A percentile compares a stretch with the other conserved stretches of the same genome.
phyloP scores from a whole-genome alignment of 2,113 vertebrate genomes.

The Pseudorectes ferrugineus region DNA sequence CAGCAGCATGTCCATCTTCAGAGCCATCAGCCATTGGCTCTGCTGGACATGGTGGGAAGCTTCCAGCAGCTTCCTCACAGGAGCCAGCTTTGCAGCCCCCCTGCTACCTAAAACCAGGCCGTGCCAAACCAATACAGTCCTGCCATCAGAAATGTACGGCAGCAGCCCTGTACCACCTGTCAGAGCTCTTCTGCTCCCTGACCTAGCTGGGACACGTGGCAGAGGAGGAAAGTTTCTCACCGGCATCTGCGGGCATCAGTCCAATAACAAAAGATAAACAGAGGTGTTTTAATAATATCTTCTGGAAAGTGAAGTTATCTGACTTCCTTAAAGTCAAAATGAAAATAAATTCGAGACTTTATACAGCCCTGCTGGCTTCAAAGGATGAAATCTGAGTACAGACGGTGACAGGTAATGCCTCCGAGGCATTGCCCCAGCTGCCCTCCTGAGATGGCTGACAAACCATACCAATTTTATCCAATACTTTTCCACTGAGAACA shows the following conservation, averaged over 20 bases:
- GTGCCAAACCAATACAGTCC: too few relatives aligned
- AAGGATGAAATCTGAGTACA: neutral
- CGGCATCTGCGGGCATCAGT: neutral
- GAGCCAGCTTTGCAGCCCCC: too few relatives aligned
- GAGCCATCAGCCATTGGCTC: too few relatives aligned
- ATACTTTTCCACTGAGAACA: neutral
- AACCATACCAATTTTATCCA: neutral
- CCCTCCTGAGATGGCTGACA: neutral
- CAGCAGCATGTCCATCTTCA: too few relatives aligned
- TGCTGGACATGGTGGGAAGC: too few relatives aligned
- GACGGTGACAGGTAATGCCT: neutral
- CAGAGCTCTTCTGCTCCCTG: neutral
- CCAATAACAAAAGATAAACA: neutral
- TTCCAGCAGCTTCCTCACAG: too few relatives aligned
- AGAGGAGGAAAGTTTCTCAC: neutral
- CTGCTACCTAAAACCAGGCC: too few relatives aligned
- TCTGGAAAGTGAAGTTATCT: neutral
- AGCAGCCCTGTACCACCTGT: neutral
- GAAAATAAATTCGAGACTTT: neutral
- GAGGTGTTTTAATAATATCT: neutral
- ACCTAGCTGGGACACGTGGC: accelerated
- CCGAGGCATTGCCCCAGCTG: accelerated
- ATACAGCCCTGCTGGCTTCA: neutral
- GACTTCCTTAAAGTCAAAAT: neutral
- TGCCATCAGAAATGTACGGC: neutral